These are phyloP conservation scores for Drosophila melanocephala DNA, from an alignment of 2,888 invertebrate species.

Conservation along the genomic window DNA sequence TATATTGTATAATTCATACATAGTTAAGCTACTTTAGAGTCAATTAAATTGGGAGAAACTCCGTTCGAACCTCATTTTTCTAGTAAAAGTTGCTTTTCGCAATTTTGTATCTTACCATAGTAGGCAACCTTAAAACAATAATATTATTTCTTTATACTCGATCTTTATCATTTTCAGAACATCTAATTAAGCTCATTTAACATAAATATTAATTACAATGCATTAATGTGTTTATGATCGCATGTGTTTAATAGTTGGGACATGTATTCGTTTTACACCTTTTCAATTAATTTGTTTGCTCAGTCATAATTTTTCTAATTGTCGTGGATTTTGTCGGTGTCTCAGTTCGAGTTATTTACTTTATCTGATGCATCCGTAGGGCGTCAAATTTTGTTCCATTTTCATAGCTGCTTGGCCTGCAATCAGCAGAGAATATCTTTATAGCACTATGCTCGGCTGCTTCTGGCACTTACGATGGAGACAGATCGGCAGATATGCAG, in stretches of 20 bases:
- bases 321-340: constrained; percentile 7
- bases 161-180: not conserved
- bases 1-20: not conserved
- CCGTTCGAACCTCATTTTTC: not conserved
- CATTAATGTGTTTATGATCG: not conserved
- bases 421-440: constrained; percentile 65
- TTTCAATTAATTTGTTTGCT: constrained; percentile 28
- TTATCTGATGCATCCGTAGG: constrained; percentile 61
- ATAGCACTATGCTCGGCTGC: constrained; percentile 68
- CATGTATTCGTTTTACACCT: constrained; percentile 14
- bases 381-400: constrained; percentile 76
- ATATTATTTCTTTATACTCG: not conserved
- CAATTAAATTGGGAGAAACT: not conserved
- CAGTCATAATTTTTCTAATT: constrained; percentile 11
- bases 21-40: not conserved
- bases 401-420: constrained; percentile 47
- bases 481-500: not conserved
- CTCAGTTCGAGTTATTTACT: constrained; percentile 16
- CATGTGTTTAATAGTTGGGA: not conserved
- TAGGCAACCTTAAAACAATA: not conserved
- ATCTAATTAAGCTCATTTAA: not conserved
- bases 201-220: constrained; percentile 3
- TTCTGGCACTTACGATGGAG: constrained; percentile 3
- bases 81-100: not conserved
- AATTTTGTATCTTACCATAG: not conserved